phyloP scores from a whole-genome alignment of 2,113 vertebrate genomes.

The Neodon shergylaensis region DNA sequence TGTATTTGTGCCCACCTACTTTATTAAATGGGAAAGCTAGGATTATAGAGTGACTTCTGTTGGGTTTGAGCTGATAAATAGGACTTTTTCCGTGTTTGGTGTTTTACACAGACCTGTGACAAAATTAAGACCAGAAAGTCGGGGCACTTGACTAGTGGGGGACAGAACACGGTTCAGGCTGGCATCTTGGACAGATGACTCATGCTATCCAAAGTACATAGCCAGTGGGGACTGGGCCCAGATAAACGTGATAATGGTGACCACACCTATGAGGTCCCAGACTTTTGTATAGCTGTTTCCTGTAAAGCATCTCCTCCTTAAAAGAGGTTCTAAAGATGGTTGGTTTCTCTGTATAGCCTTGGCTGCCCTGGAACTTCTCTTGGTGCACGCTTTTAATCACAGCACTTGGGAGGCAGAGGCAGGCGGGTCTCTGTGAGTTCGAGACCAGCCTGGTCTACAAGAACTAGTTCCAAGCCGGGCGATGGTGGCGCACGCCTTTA shows the following conservation, averaged over 20 bases:
- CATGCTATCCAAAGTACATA: neutral
- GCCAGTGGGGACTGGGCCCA: neutral
- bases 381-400: too few species aligned
- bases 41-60: neutral
- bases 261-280: neutral
- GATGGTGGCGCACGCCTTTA: too few species aligned
- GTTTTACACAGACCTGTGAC: neutral
- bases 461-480: too few species aligned
- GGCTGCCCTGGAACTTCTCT: neutral
- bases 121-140: neutral
- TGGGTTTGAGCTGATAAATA: neutral
- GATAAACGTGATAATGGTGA: neutral
- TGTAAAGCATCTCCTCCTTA: neutral
- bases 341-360: neutral
- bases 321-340: neutral
- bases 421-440: too few species aligned
- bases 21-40: neutral
- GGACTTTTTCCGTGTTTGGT: neutral
- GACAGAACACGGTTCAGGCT: neutral
- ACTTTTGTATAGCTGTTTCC: neutral
- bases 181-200: neutral
- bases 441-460: too few species aligned
- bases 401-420: too few species aligned
- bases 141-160: neutral
- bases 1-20: neutral